Base-by-base conservation (phyloP, 2,113 vertebrate genomes). In the Campylomormyrus numenius region DNA sequence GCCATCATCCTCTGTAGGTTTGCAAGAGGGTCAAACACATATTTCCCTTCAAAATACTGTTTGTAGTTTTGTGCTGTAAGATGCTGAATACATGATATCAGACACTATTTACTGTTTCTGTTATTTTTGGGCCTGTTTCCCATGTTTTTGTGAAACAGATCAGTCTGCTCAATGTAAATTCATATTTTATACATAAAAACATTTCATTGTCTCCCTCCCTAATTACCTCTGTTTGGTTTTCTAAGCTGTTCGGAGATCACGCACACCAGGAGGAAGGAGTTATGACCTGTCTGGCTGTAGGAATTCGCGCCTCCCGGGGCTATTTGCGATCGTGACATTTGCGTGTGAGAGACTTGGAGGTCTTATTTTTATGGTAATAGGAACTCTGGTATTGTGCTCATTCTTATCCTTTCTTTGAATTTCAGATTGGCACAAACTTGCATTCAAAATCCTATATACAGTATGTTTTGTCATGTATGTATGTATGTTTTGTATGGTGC, bases 181-280 rank as follows among this genome's bases (percentile, higher is more conserved):
- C 35, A 80, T 80, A 80, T 70, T 70, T 70, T 70, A 70, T 70
- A 70, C 62, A 70, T 70, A 70, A 17, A 80, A 80, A 80, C 70
- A 80, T 80, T 80, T 42, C 35, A 80, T 80, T 80, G 35, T 80
- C 74, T 80, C 17, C 74, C 35, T 80, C 74, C 35, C 13, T 42
- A 80, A 80, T 80, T 42, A 80, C 74, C 74, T 80, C 15, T 80
- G 35, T 80, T 80, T 5, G 5, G 74, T 80, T 39, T 80, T 80
- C 27, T 77, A 8, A 35, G 74, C 35, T 42, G 15, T 80, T 80
- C 74, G 39, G 35, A 80, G 74, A 80, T 42, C 74, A 80, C 35
- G 74, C 74, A 42, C 15, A 0, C 35, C 15, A 80, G 31, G 74
- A 80, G 74, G 74, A 80, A 80, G 42, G 74, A 80, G 35, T 80